Conservation (phyloP, 2,888 invertebrate genomes). For the Oconnorella tubifera region DNA sequence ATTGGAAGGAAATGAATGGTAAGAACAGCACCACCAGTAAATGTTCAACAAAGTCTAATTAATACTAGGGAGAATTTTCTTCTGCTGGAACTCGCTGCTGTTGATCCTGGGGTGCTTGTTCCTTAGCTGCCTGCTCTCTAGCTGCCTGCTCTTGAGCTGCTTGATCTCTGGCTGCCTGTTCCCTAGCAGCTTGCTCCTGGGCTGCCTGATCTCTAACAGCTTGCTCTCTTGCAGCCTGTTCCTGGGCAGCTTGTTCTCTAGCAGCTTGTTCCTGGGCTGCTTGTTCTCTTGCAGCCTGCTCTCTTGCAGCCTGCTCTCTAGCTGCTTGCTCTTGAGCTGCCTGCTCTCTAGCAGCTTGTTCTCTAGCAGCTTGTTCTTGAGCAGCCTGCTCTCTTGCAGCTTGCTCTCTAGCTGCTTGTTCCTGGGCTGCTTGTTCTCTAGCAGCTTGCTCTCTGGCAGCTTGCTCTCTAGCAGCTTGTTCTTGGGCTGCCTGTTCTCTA, state of each 20-base stretch:
- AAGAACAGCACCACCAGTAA: neutral
- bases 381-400: slow-evolving; percentile 2
- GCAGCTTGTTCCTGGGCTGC: slow-evolving; percentile 5
- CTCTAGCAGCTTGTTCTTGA: slow-evolving; percentile 4
- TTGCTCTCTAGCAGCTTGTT: slow-evolving; percentile 9
- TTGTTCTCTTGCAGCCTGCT: slow-evolving; percentile 1
- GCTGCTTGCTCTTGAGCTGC: neutral
- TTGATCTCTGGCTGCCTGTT: neutral
- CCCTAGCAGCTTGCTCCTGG: slow-evolving; percentile 1
- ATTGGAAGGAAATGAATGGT: no score
- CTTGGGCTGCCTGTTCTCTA: neutral
- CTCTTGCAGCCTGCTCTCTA: neutral
- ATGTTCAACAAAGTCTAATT: neutral
- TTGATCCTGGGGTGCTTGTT: neutral
- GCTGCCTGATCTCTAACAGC: neutral
- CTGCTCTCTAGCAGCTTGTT: slow-evolving; percentile 2
- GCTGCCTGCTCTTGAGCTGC: neutral
- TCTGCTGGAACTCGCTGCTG: neutral
- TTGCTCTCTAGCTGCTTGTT: neutral
- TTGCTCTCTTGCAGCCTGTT: neutral
- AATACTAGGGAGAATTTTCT: neutral
- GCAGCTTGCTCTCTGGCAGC: slow-evolving; percentile 1
- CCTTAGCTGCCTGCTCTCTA: neutral
- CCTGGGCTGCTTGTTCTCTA: neutral
- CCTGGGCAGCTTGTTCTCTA: slow-evolving; percentile 1